phyloP scores from a whole-genome alignment of 2,797 vertebrate species.

The Mormyrus proboscirostris region DNA sequence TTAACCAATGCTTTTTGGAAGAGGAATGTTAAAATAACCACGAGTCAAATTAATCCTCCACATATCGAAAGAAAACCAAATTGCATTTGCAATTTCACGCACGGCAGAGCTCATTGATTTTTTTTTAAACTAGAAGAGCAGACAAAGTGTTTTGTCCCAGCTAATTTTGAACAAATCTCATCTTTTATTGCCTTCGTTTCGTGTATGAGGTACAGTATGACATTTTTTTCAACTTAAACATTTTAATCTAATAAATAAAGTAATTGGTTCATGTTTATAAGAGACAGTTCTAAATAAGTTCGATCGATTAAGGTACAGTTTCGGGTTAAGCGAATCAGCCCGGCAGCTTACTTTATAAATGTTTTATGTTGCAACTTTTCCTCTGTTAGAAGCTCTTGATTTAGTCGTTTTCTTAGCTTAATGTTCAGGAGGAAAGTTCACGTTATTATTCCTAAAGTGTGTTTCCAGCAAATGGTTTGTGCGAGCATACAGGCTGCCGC shows the following conservation, averaged over 20 bases:
- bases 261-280: background rate
- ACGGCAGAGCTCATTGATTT: background rate
- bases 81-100: background rate
- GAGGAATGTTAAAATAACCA: background rate
- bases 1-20: background rate
- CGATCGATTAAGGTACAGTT: background rate
- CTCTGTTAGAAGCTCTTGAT: background rate
- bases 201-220: background rate
- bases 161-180: background rate
- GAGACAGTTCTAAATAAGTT: background rate
- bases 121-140: background rate
- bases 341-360: background rate
- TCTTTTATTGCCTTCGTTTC: background rate
- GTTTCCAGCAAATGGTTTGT: background rate
- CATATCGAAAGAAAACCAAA: background rate
- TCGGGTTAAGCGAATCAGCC: background rate
- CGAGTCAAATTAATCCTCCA: background rate
- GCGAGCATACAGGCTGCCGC: background rate
- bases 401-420: background rate
- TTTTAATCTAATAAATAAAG: background rate
- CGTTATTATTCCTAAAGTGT: background rate
- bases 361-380: background rate
- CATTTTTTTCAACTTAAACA: background rate
- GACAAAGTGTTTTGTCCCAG: background rate
- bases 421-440: background rate